A percentile compares a stretch with the other conserved stretches of the same genome.
Conservation (phyloP, 2,888 invertebrate species). For the Adineta ricciae region DNA sequence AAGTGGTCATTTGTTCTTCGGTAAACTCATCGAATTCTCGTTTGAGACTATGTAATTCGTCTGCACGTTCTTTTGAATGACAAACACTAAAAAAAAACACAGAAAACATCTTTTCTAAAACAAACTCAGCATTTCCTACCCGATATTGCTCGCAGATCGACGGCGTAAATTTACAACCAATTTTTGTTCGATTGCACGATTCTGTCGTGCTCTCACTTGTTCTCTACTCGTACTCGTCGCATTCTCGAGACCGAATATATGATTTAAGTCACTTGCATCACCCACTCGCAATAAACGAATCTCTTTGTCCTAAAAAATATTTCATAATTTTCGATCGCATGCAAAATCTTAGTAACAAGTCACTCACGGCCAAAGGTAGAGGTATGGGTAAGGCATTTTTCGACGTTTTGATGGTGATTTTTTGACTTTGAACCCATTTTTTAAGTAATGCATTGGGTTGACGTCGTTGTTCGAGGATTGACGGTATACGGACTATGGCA, state of each 20-base stretch:
- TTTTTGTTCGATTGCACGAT: background rate
- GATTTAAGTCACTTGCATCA: background rate
- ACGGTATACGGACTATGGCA: background rate
- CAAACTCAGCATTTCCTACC: background rate
- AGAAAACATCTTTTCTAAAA: background rate
- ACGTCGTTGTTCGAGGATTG: background rate
- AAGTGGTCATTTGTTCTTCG: background rate
- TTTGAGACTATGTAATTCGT: background rate
- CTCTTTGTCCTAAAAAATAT: background rate
- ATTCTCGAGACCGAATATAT: conserved; percentile 2
- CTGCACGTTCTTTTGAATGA: background rate
- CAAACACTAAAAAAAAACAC: background rate
- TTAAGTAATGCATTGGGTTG: background rate
- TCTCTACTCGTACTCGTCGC: background rate
- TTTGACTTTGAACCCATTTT: background rate
- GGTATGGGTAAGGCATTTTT: background rate
- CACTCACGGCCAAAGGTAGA: background rate
- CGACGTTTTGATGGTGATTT: background rate
- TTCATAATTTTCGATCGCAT: background rate
- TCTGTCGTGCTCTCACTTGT: background rate
- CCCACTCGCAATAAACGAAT: background rate
- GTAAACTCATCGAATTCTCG: conserved; percentile 17
- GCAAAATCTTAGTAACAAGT: background rate
- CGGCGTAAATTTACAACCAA: background rate
- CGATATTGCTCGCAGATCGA: background rate